A percentile compares a stretch with the other conserved stretches of the same genome.
These are phyloP conservation scores for Sebastes glaucus DNA, from an alignment of 2,797 vertebrate genomes.

Conservation along the genomic window DNA sequence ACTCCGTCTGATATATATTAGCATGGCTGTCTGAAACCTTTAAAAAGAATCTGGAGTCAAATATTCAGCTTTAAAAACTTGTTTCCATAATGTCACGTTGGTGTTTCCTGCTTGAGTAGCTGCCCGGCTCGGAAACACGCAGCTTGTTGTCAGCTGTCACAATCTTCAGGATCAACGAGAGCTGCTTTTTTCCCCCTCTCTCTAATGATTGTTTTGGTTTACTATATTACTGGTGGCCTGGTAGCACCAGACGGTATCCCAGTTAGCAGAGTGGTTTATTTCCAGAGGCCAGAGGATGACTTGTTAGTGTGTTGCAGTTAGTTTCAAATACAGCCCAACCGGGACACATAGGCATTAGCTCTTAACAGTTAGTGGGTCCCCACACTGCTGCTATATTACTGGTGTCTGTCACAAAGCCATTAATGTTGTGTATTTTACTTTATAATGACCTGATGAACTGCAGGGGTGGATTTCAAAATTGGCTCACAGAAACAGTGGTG, in stretches of 20 bases:
- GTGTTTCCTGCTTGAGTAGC: constrained; percentile 50
- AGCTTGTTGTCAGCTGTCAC: constrained; percentile 66
- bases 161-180: constrained; percentile 49
- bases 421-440: constrained; percentile 23
- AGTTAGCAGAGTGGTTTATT: constrained; percentile 26
- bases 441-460: constrained; percentile 3
- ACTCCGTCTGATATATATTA: constrained; percentile 24
- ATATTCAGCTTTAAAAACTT: constrained; percentile 15
- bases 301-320: constrained; percentile 20
- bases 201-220: constrained; percentile 42
- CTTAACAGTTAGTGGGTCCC: constrained; percentile 24
- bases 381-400: constrained; percentile 8
- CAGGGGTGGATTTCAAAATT: constrained; percentile 10
- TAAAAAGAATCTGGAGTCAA: constrained; percentile 31
- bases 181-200: neutral
- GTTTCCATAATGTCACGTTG: constrained; percentile 43
- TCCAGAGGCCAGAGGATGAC: constrained; percentile 21
- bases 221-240: neutral
- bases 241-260: neutral
- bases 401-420: constrained; percentile 14
- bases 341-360: constrained; percentile 20
- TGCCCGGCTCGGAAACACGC: constrained; percentile 28
- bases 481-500: neutral
- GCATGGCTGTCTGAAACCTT: constrained; percentile 16
- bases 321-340: constrained; percentile 7